These are phyloP conservation scores for Tragelaphus buxtoni DNA, from an alignment of 2,113 vertebrate species.

Conservation along the genomic window DNA sequence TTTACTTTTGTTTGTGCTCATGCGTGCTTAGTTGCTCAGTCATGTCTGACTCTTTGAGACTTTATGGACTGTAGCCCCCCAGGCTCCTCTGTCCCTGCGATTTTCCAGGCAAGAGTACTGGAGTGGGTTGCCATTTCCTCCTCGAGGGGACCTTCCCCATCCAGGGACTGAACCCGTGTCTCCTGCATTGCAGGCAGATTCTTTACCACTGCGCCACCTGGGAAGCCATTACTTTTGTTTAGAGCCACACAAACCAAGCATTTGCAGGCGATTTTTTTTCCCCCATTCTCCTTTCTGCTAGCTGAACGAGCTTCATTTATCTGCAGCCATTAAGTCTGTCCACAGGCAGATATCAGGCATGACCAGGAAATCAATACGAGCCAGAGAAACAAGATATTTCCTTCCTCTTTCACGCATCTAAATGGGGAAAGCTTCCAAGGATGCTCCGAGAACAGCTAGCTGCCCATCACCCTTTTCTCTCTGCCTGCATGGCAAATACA, in stretches of 20 bases:
- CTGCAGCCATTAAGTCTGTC: constrained; percentile 25
- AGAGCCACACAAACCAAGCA: not conserved
- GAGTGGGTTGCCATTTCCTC: not conserved
- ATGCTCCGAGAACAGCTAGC: not conserved
- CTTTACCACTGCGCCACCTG: not conserved
- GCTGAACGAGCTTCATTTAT: not conserved
- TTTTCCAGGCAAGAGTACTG: not conserved
- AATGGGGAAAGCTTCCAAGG: not conserved
- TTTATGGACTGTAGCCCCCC: not conserved
- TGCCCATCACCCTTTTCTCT: not conserved
- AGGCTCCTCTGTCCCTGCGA: not conserved
- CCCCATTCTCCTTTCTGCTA: not conserved
- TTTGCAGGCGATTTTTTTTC: not conserved
- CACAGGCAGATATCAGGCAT: not conserved
- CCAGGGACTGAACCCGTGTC: too few relatives aligned
- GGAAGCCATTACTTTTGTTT: not conserved
- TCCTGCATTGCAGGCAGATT: not conserved
- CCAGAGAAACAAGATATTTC: constrained; percentile 17
- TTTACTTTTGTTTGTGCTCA: not conserved
- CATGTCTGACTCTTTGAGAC: not conserved
- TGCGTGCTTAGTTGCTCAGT: not conserved
- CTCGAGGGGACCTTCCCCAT: not conserved
- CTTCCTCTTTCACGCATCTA: not conserved
- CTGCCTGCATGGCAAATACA: not conserved
- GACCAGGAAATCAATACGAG: constrained; percentile 47